Percentiles rank a stretch among this genome's conserved stretches.
phyloP scores from a whole-genome alignment of 2,888 invertebrate genomes.

The Drosophila fulvimacula region DNA sequence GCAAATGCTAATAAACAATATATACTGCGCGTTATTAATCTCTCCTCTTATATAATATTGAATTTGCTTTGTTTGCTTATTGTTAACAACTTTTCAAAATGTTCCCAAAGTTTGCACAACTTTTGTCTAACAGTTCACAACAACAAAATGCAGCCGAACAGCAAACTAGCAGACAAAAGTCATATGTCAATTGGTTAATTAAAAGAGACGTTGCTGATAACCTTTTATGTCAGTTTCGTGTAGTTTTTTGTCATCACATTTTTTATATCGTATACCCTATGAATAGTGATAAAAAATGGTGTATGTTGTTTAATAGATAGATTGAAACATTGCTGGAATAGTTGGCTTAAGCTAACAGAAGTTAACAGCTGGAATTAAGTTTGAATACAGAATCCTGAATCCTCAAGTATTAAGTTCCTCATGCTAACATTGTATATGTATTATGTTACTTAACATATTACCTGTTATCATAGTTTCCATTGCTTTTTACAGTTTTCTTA shows the following conservation, averaged over 20 bases:
- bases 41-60: constrained; percentile 10
- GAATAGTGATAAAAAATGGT: neutral
- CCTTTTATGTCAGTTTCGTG: constrained; percentile 67
- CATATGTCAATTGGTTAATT: constrained; percentile 79
- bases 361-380: neutral
- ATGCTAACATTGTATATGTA: neutral
- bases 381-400: too few relatives aligned
- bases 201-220: constrained; percentile 65
- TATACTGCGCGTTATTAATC: constrained; percentile 16
- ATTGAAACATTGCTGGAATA: too few relatives aligned
- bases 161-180: constrained; percentile 55
- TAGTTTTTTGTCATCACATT: constrained; percentile 26
- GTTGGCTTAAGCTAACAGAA: neutral
- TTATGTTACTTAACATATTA: too few relatives aligned
- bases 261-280: constrained; percentile 5
- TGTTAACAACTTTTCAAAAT: constrained; percentile 15
- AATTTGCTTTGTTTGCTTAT: constrained; percentile 13
- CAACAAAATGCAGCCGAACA: constrained; percentile 17
- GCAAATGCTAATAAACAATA: constrained; percentile 7
- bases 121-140: constrained; percentile 26
- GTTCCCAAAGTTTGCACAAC: constrained; percentile 21
- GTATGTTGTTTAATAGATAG: neutral
- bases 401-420: neutral
- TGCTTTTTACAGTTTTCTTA: neutral
- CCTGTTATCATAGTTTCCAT: neutral